phyloP scores from a whole-genome alignment of 2,113 vertebrate genomes.

The Ceyx cyanopectus region DNA sequence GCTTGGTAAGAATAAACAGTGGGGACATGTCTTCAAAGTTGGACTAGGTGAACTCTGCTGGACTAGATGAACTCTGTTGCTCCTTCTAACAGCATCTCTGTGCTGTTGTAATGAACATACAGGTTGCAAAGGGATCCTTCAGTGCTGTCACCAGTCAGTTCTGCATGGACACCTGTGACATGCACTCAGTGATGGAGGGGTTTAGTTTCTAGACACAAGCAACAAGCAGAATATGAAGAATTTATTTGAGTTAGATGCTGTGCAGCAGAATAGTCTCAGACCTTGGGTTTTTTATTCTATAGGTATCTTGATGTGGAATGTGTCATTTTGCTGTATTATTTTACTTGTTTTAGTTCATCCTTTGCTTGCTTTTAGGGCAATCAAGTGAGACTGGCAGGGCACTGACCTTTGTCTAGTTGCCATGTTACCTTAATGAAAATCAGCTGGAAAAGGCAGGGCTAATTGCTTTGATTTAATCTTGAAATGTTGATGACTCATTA shows the following conservation, averaged over 20 bases:
- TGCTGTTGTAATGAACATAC: not conserved
- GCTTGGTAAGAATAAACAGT: not conserved
- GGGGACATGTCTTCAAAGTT: not conserved
- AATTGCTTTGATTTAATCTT: slow-evolving; percentile 58
- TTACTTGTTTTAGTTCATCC: not conserved
- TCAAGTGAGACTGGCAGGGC: not conserved
- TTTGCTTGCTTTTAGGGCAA: slow-evolving; percentile 20
- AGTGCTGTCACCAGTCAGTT: not conserved
- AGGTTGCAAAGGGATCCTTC: not conserved
- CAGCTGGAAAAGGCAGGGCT: slow-evolving; percentile 57
- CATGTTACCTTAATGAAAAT: slow-evolving; percentile 33
- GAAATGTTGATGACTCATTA: slow-evolving; percentile 46
- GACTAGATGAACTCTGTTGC: not conserved
- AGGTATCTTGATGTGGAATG: not conserved
- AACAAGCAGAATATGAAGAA: not conserved
- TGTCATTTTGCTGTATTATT: not conserved
- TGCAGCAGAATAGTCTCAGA: not conserved
- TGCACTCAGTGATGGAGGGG: not conserved
- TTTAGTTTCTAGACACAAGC: not conserved
- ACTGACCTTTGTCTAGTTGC: slow-evolving; percentile 42
- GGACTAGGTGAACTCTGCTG: not conserved
- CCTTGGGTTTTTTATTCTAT: not conserved
- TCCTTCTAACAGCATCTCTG: not conserved
- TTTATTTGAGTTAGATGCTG: not conserved
- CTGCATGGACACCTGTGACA: not conserved